Evolutionary conservation across 2,797 vertebrate genomes (phyloP).

Genomic region (Megaceryle alcyon): DNA sequence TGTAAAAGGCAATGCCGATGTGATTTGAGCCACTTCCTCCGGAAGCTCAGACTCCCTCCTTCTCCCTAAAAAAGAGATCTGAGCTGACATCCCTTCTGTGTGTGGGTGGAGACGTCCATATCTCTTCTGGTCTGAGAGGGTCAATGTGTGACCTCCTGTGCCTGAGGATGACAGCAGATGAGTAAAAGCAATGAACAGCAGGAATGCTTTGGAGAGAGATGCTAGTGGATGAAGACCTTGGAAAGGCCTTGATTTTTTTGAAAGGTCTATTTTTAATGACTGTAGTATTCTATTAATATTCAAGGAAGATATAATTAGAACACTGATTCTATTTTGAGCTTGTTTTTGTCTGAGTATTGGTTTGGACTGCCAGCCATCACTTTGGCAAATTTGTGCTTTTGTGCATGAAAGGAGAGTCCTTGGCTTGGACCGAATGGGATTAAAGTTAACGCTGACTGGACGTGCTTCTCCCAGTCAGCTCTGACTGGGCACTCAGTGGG

Average conservation of each 20-base stretch:
- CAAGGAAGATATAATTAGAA: slow-evolving; percentile 28
- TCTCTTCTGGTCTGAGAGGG: not conserved
- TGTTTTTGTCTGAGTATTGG: slow-evolving; percentile 41
- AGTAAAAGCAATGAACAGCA: not conserved
- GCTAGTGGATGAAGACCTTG: not conserved
- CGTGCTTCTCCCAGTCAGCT: not conserved
- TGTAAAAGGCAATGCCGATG: not conserved
- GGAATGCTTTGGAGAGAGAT: not conserved
- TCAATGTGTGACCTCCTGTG: not conserved
- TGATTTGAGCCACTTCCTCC: not conserved
- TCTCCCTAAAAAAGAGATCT: not conserved
- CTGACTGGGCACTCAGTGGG: not conserved
- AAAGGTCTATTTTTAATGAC: slow-evolving; percentile 5
- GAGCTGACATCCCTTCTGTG: not conserved
- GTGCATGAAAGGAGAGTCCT: not conserved
- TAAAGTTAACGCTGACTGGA: not conserved
- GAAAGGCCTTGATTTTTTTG: not conserved
- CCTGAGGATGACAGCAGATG: not conserved
- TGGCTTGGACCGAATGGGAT: not conserved
- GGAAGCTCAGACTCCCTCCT: not conserved
- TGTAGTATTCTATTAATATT: slow-evolving; percentile 33
- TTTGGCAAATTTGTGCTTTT: not conserved
- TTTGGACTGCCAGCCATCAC: slow-evolving; percentile 9
- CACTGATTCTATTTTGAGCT: slow-evolving; percentile 22
- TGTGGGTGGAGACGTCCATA: not conserved